Percentiles rank a stretch among this genome's conserved stretches.
phyloP scores from a whole-genome alignment of 2,888 invertebrate species.

The Deladenus siricidicola region DNA sequence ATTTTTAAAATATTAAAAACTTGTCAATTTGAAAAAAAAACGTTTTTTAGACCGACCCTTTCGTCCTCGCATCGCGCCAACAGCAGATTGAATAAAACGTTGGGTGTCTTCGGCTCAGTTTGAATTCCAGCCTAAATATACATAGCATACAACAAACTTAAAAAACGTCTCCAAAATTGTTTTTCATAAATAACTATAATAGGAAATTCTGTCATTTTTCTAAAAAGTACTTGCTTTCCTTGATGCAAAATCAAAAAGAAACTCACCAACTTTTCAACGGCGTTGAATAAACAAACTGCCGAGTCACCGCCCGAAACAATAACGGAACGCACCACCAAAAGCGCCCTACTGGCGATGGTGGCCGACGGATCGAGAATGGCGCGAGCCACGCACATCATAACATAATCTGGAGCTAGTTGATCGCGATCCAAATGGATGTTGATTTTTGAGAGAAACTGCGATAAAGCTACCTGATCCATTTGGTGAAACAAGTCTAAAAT shows the following conservation, averaged over 20 bases:
- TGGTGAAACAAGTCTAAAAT: too few species aligned
- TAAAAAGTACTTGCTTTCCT: background rate
- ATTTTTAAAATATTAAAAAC: background rate
- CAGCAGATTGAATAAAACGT: constrained; percentile 11
- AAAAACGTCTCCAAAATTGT: too few species aligned
- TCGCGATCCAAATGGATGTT: background rate
- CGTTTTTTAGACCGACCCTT: constrained; percentile 7
- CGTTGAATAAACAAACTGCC: background rate
- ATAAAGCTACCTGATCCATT: background rate
- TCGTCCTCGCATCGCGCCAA: constrained; percentile 17
- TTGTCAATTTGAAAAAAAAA: constrained; percentile 1
- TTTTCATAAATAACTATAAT: background rate
- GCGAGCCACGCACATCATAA: background rate
- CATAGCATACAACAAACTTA: too few species aligned
- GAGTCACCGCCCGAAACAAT: background rate
- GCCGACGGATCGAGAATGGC: background rate
- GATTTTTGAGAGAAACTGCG: background rate
- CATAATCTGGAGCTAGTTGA: background rate
- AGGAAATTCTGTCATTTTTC: background rate
- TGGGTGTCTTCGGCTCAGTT: constrained; percentile 5
- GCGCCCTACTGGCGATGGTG: background rate
- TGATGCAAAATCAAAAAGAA: too few species aligned
- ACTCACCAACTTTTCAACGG: background rate
- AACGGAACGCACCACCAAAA: background rate
- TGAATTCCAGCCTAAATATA: background rate